phyloP scores from a whole-genome alignment of 1,140 invertebrate species.

The Eufriesea mexicana region DNA sequence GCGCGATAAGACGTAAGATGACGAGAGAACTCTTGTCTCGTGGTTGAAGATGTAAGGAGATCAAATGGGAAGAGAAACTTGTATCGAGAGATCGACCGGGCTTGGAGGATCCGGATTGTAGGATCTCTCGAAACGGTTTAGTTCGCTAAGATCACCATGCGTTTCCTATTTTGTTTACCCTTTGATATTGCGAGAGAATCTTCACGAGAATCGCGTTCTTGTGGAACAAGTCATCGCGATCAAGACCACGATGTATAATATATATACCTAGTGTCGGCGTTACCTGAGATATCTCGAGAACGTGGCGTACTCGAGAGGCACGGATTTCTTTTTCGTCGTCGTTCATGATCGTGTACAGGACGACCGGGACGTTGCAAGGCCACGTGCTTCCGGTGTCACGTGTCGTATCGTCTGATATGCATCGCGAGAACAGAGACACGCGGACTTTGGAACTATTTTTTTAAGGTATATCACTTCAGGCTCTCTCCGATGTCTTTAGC shows the following conservation, averaged over 20 bases:
- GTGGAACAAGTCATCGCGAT: not conserved
- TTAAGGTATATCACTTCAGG: constrained; percentile 20
- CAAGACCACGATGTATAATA: not conserved
- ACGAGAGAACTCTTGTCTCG: not conserved
- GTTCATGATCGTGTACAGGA: not conserved
- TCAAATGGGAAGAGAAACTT: not conserved
- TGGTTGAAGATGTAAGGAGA: not conserved
- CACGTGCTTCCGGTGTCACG: constrained; percentile 36
- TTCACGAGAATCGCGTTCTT: not conserved
- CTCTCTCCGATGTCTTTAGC: not conserved
- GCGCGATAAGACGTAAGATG: not conserved
- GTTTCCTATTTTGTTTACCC: not conserved
- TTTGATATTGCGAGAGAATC: not conserved
- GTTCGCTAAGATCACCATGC: not conserved
- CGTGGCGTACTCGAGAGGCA: not conserved
- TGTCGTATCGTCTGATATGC: constrained; percentile 27
- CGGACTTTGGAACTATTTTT: constrained; percentile 48
- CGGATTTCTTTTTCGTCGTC: constrained; percentile 18
- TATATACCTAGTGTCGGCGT: constrained; percentile 10
- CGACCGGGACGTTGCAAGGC: not conserved
- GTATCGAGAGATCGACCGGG: not conserved
- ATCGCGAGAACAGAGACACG: constrained; percentile 25
- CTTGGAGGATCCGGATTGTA: not conserved
- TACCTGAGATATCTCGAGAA: not conserved
- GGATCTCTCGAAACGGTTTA: not conserved